Percentiles rank a stretch among this genome's conserved stretches.
These are phyloP conservation scores for Heliconius ethilla DNA, from an alignment of 2,888 invertebrate genomes.

Conservation along the genomic window DNA sequence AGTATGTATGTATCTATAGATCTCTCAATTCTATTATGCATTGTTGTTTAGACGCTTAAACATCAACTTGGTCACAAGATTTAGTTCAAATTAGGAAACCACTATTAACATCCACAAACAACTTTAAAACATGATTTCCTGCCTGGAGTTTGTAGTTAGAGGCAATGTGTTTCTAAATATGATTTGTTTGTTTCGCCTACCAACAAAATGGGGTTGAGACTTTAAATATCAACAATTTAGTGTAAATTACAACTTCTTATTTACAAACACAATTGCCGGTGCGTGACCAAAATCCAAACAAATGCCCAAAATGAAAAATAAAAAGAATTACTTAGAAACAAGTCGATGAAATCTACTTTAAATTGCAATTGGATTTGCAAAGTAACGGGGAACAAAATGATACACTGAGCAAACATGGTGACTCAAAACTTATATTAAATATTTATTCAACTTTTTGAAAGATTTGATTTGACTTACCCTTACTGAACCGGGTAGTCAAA, in stretches of 20 bases:
- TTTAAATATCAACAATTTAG: constrained; percentile 25
- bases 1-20: not conserved
- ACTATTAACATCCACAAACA: not conserved
- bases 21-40: not conserved
- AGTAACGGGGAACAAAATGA: not conserved
- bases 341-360: not conserved
- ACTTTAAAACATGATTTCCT: not conserved
- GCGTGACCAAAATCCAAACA: constrained; percentile 38
- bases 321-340: not conserved
- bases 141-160: not conserved
- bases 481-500: too few relatives aligned
- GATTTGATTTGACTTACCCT: too few relatives aligned
- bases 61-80: constrained; percentile 3
- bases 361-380: not conserved
- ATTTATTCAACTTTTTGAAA: not conserved
- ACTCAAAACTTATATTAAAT: not conserved
- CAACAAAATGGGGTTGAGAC: constrained; percentile 13
- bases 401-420: not conserved
- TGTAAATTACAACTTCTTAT: constrained; percentile 9
- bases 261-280: constrained; percentile 22
- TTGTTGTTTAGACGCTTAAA: not conserved
- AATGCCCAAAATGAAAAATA: not conserved
- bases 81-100: constrained; percentile 7
- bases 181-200: constrained; percentile 3
- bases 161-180: constrained; percentile 12